Evolutionary conservation across 2,888 invertebrate species (phyloP).

Genomic region (Idaea dimidiata): DNA sequence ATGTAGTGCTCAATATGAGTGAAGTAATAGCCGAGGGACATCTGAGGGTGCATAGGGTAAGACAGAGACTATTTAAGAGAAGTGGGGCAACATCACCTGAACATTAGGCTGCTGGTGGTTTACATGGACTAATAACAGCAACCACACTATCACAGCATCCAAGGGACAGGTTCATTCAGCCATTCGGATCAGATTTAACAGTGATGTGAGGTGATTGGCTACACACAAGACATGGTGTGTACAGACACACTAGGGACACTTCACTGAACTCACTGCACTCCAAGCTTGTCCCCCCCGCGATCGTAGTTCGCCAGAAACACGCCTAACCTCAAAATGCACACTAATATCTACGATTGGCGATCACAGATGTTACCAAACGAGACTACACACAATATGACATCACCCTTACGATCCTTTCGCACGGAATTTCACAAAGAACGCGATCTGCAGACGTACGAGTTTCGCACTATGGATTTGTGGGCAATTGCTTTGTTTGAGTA

Average conservation of each 20-base stretch:
- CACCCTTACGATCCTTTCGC: conserved; percentile 52
- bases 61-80: not conserved
- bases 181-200: conserved; percentile 36
- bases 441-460: conserved; percentile 51
- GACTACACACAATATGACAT: conserved; percentile 52
- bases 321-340: conserved; percentile 75
- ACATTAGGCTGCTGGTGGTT: conserved; percentile 36
- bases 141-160: conserved; percentile 40
- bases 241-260: conserved; percentile 25
- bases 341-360: conserved; percentile 55
- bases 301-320: conserved; percentile 51
- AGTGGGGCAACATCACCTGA: conserved; percentile 38
- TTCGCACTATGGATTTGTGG: conserved; percentile 65
- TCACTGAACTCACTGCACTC: conserved; percentile 31
- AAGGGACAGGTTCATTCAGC: conserved; percentile 36
- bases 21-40: not conserved
- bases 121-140: conserved; percentile 33
- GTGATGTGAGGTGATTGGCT: conserved; percentile 29
- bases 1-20: not conserved
- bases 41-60: not conserved
- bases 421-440: conserved; percentile 60
- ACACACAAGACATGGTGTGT: conserved; percentile 29
- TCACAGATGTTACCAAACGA: conserved; percentile 67
- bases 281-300: conserved; percentile 24
- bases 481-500: conserved; percentile 78